Conservation (phyloP, 2,113 vertebrate species). For the Numenius arquata region DNA sequence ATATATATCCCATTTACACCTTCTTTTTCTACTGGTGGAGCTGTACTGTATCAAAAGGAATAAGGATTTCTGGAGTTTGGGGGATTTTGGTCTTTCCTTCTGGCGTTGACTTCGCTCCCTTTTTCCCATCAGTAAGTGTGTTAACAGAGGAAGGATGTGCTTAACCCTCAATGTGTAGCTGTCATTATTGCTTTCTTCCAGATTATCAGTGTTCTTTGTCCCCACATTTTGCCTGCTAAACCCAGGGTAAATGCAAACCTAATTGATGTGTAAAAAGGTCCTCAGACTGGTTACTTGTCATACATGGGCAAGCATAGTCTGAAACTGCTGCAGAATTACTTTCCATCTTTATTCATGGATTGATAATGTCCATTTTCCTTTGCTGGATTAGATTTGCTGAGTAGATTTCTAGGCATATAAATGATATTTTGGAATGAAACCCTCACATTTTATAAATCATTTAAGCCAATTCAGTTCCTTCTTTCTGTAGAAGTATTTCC, state of each 20-base stretch:
- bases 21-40: not conserved
- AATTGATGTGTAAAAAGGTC: not conserved
- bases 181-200: not conserved
- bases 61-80: not conserved
- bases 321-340: not conserved
- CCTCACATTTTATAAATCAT: conserved; percentile 20
- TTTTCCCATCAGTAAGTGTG: not conserved
- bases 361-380: conserved; percentile 27
- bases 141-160: not conserved
- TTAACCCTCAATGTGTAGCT: not conserved
- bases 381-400: not conserved
- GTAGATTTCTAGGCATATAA: conserved; percentile 12
- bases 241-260: not conserved
- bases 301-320: not conserved
- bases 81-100: not conserved
- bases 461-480: not conserved
- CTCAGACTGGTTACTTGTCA: not conserved
- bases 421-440: conserved; percentile 33
- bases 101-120: not conserved
- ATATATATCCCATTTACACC: not conserved
- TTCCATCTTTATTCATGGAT: conserved; percentile 13
- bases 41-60: not conserved
- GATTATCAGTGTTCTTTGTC: not conserved
- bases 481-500: not conserved
- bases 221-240: not conserved